Evolutionary conservation across 2,797 vertebrate species (phyloP).

Genomic region (Sitta carolinensis): DNA sequence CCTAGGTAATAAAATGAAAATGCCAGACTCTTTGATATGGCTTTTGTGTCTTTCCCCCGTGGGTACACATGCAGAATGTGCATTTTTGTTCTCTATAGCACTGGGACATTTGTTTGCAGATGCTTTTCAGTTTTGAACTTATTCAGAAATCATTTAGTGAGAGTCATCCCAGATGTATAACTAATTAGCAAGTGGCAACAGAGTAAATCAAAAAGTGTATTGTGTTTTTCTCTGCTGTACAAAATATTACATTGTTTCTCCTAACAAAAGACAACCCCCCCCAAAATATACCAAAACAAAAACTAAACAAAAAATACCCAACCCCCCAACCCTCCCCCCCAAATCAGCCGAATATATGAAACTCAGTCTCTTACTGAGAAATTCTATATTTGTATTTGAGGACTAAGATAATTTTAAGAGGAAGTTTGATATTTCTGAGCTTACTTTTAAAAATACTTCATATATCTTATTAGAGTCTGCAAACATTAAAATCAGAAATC

Average conservation of each 20-base stretch:
- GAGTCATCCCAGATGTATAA: not conserved
- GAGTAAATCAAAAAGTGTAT: not conserved
- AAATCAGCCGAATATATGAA: not conserved
- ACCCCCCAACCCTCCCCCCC: accelerated
- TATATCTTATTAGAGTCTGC: not conserved
- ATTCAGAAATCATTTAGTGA: not conserved
- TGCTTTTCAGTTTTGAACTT: not conserved
- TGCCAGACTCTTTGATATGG: not conserved
- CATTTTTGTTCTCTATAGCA: not conserved
- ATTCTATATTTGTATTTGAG: not conserved
- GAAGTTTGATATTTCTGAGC: not conserved
- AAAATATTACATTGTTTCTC: not conserved
- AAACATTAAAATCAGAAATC: not conserved
- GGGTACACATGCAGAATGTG: not conserved
- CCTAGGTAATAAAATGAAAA: slow-evolving; percentile 1
- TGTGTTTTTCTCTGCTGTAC: not conserved
- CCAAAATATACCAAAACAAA: not conserved
- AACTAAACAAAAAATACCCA: not conserved
- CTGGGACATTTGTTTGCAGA: not conserved
- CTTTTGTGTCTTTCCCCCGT: not conserved
- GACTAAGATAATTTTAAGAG: not conserved
- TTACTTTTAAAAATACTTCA: not conserved
- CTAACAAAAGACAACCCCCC: not conserved
- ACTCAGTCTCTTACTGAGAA: not conserved
- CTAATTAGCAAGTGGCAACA: not conserved